Evolutionary conservation across 2,113 vertebrate species (phyloP).

Genomic region (Tachysurus vachellii): DNA sequence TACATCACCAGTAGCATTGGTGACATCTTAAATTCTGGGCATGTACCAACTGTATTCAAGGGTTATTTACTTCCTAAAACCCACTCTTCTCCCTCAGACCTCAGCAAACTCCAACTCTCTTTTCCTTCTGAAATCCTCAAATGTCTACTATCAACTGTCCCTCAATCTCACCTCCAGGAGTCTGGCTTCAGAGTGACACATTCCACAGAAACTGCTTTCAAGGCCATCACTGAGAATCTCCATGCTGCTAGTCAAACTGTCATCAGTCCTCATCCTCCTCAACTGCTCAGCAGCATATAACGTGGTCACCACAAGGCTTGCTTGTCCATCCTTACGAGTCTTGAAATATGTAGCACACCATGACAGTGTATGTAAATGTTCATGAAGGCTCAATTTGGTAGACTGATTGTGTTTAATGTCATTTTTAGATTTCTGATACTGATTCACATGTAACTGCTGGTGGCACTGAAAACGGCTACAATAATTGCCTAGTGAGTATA

Average conservation of each 20-base stretch:
- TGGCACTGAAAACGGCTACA: slow-evolving; percentile 80
- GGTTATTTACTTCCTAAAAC: background rate
- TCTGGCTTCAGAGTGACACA: background rate
- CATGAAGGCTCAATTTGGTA: background rate
- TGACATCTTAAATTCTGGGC: background rate
- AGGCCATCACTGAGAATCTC: background rate
- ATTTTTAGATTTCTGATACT: slow-evolving; percentile 85
- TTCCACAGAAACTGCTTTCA: background rate
- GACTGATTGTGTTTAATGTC: background rate
- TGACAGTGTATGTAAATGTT: background rate
- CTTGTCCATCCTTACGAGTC: background rate
- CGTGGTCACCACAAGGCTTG: background rate
- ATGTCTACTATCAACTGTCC: background rate
- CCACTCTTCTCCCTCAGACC: background rate
- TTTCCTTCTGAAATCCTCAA: background rate
- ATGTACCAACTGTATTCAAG: background rate
- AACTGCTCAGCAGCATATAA: background rate
- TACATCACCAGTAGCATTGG: background rate
- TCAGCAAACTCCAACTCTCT: background rate
- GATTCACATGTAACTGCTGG: slow-evolving; percentile 88
- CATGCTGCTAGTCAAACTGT: background rate
- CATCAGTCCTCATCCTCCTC: background rate
- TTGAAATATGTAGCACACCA: background rate
- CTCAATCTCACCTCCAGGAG: background rate
- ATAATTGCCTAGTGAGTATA: slow-evolving; percentile 85